Conservation (phyloP, 2,888 invertebrate genomes). For the Eupithecia abbreviata region DNA sequence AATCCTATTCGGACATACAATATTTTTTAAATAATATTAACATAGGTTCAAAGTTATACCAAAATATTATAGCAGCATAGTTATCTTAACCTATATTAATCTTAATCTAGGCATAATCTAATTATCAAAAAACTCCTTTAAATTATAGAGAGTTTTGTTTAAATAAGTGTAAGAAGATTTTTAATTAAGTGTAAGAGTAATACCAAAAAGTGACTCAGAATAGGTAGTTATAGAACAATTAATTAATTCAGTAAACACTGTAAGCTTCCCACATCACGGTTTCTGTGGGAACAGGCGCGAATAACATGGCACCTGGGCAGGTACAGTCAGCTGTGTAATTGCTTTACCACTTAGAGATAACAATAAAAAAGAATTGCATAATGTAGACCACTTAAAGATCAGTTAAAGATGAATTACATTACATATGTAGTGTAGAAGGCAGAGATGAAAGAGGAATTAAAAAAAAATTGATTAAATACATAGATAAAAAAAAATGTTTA, state of each 20-base stretch:
- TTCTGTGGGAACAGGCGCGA: constrained; percentile 32
- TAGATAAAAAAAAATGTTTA: background rate
- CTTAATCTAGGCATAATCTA: no score
- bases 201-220: background rate
- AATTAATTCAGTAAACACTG: constrained; percentile 6
- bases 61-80: no score
- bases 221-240: background rate
- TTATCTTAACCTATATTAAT: no score
- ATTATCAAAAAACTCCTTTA: no score
- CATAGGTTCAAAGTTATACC: no score
- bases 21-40: no score
- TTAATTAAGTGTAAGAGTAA: background rate
- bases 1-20: no score
- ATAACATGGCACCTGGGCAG: constrained; percentile 15
- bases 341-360: background rate
- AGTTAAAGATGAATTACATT: background rate
- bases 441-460: background rate
- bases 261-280: constrained; percentile 33
- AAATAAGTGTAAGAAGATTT: no score
- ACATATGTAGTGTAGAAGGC: background rate
- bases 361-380: background rate
- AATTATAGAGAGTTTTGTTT: no score
- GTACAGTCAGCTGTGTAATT: constrained; percentile 3
- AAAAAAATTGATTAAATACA: background rate
- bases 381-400: background rate